Conservation (phyloP, 2,797 vertebrate genomes). For the Crossoptilon crossoptilon region DNA sequence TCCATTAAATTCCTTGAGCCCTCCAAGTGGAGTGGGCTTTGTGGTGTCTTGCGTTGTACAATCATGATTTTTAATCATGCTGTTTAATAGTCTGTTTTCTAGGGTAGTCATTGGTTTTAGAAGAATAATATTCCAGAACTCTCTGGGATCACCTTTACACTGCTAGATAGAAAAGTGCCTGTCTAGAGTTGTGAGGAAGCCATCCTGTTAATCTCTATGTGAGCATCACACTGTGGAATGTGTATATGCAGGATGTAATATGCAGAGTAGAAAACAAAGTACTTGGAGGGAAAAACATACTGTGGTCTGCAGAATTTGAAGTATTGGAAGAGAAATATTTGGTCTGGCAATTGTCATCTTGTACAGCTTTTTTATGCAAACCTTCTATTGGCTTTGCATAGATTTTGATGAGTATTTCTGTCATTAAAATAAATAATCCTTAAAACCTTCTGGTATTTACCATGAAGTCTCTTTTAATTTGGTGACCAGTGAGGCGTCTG, state of each 20-base stretch:
- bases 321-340: background rate
- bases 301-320: background rate
- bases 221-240: background rate
- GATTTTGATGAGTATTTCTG: slow-evolving; percentile 38
- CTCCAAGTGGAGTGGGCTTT: background rate
- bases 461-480: slow-evolving; percentile 17
- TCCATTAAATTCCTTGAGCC: background rate
- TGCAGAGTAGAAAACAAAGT: background rate
- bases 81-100: background rate
- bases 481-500: slow-evolving; percentile 40
- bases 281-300: background rate
- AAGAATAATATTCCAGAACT: background rate
- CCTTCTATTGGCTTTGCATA: background rate
- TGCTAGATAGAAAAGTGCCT: background rate
- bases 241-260: accelerated
- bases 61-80: accelerated
- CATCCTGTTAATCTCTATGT: background rate
- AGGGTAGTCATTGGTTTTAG: background rate
- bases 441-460: slow-evolving; percentile 41
- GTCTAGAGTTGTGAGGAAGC: background rate
- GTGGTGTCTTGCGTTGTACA: accelerated
- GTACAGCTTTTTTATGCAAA: background rate
- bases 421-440: slow-evolving; percentile 21
- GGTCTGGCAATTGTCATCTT: background rate
- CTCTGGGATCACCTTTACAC: background rate